A percentile compares a stretch with the other conserved stretches of the same genome.
These are phyloP conservation scores for Lacanobia oleracea DNA, from an alignment of 2,888 invertebrate species.

Conservation along the genomic window DNA sequence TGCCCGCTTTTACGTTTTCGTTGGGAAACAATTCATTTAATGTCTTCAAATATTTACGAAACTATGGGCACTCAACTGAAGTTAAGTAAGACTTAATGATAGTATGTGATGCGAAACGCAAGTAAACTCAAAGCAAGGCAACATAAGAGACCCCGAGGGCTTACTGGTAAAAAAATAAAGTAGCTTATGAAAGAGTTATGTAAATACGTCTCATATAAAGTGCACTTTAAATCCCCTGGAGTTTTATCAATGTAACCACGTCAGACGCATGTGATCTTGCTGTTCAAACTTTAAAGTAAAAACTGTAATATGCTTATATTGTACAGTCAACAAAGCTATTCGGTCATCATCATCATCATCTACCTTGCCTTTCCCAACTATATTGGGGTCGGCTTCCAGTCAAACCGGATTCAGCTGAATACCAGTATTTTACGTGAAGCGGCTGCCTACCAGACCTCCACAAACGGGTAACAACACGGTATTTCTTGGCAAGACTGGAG, in stretches of 20 bases:
- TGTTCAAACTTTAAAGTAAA: not conserved
- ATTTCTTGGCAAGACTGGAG: too few species aligned
- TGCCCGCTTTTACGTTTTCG: constrained; percentile 45
- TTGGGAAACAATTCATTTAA: not conserved
- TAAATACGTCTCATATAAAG: constrained; percentile 54
- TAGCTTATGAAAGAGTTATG: constrained; percentile 48
- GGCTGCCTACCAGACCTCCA: too few species aligned
- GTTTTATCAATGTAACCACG: constrained; percentile 25
- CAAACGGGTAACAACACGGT: too few species aligned
- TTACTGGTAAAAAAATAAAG: constrained; percentile 38
- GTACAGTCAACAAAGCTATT: too few species aligned
- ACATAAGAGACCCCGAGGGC: constrained; percentile 2
- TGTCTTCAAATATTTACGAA: not conserved
- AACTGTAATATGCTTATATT: not conserved
- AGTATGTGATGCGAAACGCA: too few species aligned
- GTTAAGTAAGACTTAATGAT: not conserved
- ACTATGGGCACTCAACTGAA: not conserved
- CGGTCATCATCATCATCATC: too few species aligned
- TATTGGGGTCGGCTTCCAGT: too few species aligned
- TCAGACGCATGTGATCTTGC: constrained; percentile 12
- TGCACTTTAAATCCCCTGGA: constrained; percentile 52
- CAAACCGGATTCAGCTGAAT: too few species aligned
- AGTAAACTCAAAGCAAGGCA: not conserved
- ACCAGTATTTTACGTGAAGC: too few species aligned
- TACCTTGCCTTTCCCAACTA: too few species aligned